Evolutionary conservation across 2,113 vertebrate genomes (phyloP).

Genomic region (Pithys albifrons): DNA sequence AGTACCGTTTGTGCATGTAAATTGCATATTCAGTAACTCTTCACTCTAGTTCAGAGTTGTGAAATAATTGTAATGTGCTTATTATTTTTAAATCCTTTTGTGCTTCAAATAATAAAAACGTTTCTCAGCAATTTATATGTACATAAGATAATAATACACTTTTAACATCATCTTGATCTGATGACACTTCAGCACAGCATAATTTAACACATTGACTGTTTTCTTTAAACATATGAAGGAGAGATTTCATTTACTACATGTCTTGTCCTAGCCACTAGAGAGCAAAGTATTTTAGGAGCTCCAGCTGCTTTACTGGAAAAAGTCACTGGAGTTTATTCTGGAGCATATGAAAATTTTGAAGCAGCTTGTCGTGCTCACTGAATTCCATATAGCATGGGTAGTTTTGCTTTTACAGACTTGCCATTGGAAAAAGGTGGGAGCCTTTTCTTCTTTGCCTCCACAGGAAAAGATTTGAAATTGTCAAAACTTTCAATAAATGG

Average conservation of each 20-base stretch:
- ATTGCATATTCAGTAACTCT: not conserved
- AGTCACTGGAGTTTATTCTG: slow-evolving; percentile 30
- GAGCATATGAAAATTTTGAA: slow-evolving; percentile 56
- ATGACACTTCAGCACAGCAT: not conserved
- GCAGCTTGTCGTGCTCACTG: not conserved
- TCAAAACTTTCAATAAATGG: not conserved
- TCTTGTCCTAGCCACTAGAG: slow-evolving; percentile 9
- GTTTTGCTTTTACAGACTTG: slow-evolving; percentile 33
- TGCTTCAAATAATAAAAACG: not conserved
- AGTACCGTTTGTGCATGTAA: not conserved
- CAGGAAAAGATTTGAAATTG: not conserved
- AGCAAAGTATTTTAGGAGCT: slow-evolving; percentile 51
- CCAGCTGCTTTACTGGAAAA: slow-evolving; percentile 57
- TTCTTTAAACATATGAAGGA: slow-evolving; percentile 4
- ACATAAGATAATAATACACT: not conserved
- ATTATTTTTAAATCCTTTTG: not conserved
- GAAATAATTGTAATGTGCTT: not conserved
- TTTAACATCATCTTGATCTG: not conserved
- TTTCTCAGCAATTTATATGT: not conserved
- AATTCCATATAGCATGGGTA: slow-evolving; percentile 42
- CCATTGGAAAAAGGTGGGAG: not conserved
- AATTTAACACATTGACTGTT: slow-evolving; percentile 6
- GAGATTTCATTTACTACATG: slow-evolving; percentile 25
- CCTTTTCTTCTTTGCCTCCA: not conserved
- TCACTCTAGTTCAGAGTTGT: not conserved